Evolutionary conservation across 1,140 invertebrate genomes (phyloP), one percentile per base, ranked within the genome.

Genomic region (Uloborus diversus): DNA sequence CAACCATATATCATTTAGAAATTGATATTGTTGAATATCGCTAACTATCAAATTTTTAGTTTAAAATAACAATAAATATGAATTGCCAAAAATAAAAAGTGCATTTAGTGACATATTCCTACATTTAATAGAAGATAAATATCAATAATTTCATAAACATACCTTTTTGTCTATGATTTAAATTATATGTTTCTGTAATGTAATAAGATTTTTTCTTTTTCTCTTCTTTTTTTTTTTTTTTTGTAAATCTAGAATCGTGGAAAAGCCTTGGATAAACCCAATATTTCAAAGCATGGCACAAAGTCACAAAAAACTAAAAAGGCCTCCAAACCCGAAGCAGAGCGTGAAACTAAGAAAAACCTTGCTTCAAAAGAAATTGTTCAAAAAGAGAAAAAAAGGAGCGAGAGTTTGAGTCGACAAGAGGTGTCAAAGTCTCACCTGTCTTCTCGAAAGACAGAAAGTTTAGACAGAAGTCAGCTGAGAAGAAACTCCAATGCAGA

Each of bases 401-500:
- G 61, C 32, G 61, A 28, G 30, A 78, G 73, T 37, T 57, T 78
- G 28, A 78, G 20, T 64, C 25, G 62, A 65, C 30, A 28, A n/a
- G n/a, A 20, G 17, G 17, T 30, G 20, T 5, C 4, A 11, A 56
- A 51, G 42, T 13, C 23, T 27, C 42, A 47, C 56, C 61, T 56
- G 57, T 78, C 73, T 20, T 62, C 73, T n/a, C 25, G 33, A 37
- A 78, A 78, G 42, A 25, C 73, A 13, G 49, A 78, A 33, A 78
- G 73, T 57, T 20, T 78, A 1, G 73, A 78, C 28, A 66, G 73
- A 57, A 78, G 17, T 7, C 30, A 9, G 17, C 13, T 9, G 11
- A 33, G 37, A 20, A 62, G 28, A 37, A n/a, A 33, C 28, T 20
- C n/a, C 7, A 59, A 4, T 30, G 25, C 23, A 28, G 4, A 27